A percentile compares a stretch with the other conserved stretches of the same genome.
Conservation (phyloP, 2,797 vertebrate genomes). For the Chelmon rostratus region DNA sequence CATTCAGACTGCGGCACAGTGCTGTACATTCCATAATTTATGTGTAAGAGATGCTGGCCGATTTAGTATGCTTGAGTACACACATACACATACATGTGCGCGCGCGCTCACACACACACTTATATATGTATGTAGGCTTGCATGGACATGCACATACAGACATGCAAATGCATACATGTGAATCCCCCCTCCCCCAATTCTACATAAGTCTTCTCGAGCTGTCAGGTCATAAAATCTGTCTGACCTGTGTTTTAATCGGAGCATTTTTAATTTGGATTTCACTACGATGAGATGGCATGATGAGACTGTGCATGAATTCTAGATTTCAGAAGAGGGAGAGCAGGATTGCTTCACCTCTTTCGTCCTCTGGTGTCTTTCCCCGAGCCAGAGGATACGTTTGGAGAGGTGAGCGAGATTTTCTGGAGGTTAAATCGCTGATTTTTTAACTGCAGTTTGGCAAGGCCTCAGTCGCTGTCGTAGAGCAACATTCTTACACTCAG, state of each 20-base stretch:
- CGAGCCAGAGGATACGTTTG: slow-evolving; percentile 12
- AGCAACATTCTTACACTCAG: not conserved
- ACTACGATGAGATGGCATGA: not conserved
- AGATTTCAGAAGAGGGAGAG: not conserved
- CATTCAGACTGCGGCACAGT: slow-evolving; percentile 42
- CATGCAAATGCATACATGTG: slow-evolving; percentile 50
- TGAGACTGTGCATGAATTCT: not conserved
- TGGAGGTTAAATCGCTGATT: slow-evolving; percentile 6
- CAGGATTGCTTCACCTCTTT: not conserved
- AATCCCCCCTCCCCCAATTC: slow-evolving; percentile 13
- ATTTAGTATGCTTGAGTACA: slow-evolving; percentile 55
- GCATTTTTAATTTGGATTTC: slow-evolving; percentile 22
- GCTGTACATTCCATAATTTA: slow-evolving; percentile 68
- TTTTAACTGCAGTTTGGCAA: not conserved
- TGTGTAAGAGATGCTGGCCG: slow-evolving; percentile 60
- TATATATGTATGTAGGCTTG: slow-evolving; percentile 31
- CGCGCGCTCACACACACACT: slow-evolving; percentile 21
- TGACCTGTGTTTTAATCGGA: slow-evolving; percentile 28
- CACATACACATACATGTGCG: slow-evolving; percentile 22
- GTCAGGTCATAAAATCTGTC: slow-evolving; percentile 43
- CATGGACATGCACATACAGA: slow-evolving; percentile 31
- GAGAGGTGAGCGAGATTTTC: not conserved
- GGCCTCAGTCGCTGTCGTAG: slow-evolving; percentile 6
- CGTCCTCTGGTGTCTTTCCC: slow-evolving; percentile 6
- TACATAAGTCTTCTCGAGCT: slow-evolving; percentile 22